phyloP scores from a whole-genome alignment of 2,888 invertebrate species.

The Exephanes ischioxanthus region DNA sequence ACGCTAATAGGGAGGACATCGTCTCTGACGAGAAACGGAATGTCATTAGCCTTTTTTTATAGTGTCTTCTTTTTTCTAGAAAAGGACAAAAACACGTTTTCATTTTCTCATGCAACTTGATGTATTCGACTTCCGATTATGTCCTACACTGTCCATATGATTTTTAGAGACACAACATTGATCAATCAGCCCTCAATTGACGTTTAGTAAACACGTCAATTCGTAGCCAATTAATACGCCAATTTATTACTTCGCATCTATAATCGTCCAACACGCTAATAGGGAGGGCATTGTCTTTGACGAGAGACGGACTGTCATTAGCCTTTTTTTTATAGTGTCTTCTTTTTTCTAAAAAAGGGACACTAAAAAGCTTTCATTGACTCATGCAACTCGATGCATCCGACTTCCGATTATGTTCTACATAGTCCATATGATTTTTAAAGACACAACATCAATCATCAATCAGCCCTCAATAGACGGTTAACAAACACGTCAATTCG shows the following conservation, averaged over 20 bases:
- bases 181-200: too few relatives aligned
- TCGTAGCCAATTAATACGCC: too few relatives aligned
- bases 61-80: neutral
- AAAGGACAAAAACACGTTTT: conserved; percentile 40
- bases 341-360: neutral
- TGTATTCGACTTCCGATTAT: neutral
- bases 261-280: conserved; percentile 2
- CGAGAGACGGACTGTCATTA: neutral
- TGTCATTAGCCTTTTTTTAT: neutral
- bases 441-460: too few relatives aligned
- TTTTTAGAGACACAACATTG: too few relatives aligned
- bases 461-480: neutral
- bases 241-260: neutral
- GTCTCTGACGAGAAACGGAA: neutral
- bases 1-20: neutral
- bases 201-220: too few relatives aligned
- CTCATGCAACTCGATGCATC: neutral
- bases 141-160: neutral
- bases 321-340: neutral
- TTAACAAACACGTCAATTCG: neutral
- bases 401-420: neutral
- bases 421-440: too few relatives aligned
- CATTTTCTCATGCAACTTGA: neutral
- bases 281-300: neutral
- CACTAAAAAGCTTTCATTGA: conserved; percentile 48